Base-by-base conservation (phyloP, 35 echinoderm and acorn worm species). In the Apostichopus parvimensis region DNA sequence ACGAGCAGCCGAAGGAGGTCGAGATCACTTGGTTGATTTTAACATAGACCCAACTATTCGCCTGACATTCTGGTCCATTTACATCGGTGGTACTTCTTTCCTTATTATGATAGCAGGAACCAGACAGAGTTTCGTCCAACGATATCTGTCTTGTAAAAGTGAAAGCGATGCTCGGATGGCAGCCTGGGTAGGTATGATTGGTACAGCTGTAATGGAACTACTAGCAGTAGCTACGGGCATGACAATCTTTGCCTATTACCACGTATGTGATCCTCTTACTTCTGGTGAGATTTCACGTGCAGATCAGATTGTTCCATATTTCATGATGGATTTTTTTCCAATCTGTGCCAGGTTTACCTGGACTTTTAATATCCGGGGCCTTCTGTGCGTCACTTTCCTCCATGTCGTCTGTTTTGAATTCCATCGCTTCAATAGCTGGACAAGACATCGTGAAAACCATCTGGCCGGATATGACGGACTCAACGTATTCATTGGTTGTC, bases 381-480 rank as follows among this genome's bases (percentile, higher is more conserved):
- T 90, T 90, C 45, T 71, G 64, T 73, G 87, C 87, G 8, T 90
- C 87, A 14, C 87, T 90, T 45, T 90, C 87, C 8, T 90, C 87
- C 4, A 77, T 90, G 87, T 90, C 87, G 17, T 90, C 87, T 55
- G 64, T 75, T 4, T 64, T 90, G 71, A 90, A 90, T 90, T 17
- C 58, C 5, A 90, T 90, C 4, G 87, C 71, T 54, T 60, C 87
- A 45, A 77, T 55, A 11, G 54, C 71, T 71, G 87, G 87, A 25
- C 87, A 90, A 22, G 87, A 90, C 62, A 55, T 90, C 18, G 54
- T 90, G 7, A 90, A 90, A 26, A 71, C 62, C 13, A 71, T 73
- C 15, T 90, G 87, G 87, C 62, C 62, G 17, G 65, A 90, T 14
- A 90, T 90, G 86, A 25, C 11, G 25, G 86, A 90, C 9, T 5